These are phyloP conservation scores for Myoxocephalus aenaeus DNA, from an alignment of 2,797 vertebrate species.

Conservation along the genomic window DNA sequence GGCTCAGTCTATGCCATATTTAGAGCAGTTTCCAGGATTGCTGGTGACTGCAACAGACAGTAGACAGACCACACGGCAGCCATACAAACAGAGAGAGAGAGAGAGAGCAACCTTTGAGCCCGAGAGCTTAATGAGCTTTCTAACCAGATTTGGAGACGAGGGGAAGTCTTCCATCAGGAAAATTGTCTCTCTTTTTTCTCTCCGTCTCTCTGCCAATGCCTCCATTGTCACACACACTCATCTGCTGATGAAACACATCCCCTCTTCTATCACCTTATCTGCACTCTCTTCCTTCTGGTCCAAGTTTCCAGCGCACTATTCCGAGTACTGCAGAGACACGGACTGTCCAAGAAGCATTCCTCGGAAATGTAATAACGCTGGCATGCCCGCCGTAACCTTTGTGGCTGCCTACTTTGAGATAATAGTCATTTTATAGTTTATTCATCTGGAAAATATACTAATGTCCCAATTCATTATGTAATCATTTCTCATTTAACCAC, in stretches of 20 bases:
- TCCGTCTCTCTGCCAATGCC: constrained; percentile 63
- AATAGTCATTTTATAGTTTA: neutral
- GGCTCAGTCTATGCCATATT: constrained; percentile 12
- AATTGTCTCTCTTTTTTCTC: constrained; percentile 58
- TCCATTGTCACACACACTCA: constrained; percentile 67
- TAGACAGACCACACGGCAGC: constrained; percentile 17
- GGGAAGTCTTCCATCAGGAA: constrained; percentile 80
- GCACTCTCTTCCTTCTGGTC: constrained; percentile 32
- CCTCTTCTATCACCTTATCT: constrained; percentile 48
- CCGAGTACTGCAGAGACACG: constrained; percentile 17
- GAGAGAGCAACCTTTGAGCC: constrained; percentile 50
- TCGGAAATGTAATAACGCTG: constrained; percentile 44
- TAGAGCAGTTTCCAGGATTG: constrained; percentile 15
- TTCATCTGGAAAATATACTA: constrained; percentile 7
- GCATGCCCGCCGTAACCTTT: constrained; percentile 8
- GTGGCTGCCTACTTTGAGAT: neutral
- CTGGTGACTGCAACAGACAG: constrained; percentile 9
- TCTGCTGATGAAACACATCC: constrained; percentile 61
- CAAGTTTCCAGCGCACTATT: constrained; percentile 31
- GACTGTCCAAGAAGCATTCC: constrained; percentile 58
- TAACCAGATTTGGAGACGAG: constrained; percentile 77
- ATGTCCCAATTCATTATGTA: constrained; percentile 14
- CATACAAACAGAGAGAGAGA: constrained; percentile 8
- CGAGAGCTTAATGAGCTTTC: constrained; percentile 64
- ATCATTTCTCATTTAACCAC: constrained; percentile 6